Base-by-base conservation (phyloP, 2,797 vertebrate genomes). In the Aplochiton taeniatus region DNA sequence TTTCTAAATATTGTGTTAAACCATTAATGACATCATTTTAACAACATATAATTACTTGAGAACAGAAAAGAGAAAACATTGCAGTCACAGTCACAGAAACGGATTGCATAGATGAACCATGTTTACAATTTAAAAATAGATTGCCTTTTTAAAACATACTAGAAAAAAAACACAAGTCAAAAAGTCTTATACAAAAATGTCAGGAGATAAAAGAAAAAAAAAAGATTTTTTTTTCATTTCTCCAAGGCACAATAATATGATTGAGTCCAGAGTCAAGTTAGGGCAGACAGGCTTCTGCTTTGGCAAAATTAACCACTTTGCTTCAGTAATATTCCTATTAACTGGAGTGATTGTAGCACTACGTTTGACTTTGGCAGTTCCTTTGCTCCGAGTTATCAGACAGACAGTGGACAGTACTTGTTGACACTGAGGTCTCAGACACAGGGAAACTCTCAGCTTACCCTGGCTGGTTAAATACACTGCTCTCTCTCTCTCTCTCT, bases 71-170 rank as follows among this genome's bases (percentile, higher is more conserved):
- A 43, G 42, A 14, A 16, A 42, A 11, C 60, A 51, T 14, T 43
- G 20, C 75, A 69, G 73, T 75, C 72, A 73, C 65, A 20, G 58
- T 56, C 58, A 61, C 76, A 79, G 56, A 79, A 70, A 61, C 73
- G 80, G 70, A 78, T 88, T 91, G 90, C 90, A 91, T 91, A 90
- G 87, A 87, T 62, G 77, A 87, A 85, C 83, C 68, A 60, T 62
- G 68, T 76, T 0, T 4, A 79, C 85, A 9, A n/a, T 4, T n/a
- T 76, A 74, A 87, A 85, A 90, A 85, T 87, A 89, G 78, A 85
- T 77, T 84, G 88, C 77, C 58, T 75, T 89, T 88, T 68, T 81
- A 68, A 90, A 87, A 83, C 53, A 83, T 81, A 70, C 70, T 82
- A 83, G 57, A 73, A 83, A 87, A 88, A 82, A 49, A 79, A 85